Base-by-base conservation (phyloP, 92 coral and sea anemone species). In the Paragorgia papillata region DNA sequence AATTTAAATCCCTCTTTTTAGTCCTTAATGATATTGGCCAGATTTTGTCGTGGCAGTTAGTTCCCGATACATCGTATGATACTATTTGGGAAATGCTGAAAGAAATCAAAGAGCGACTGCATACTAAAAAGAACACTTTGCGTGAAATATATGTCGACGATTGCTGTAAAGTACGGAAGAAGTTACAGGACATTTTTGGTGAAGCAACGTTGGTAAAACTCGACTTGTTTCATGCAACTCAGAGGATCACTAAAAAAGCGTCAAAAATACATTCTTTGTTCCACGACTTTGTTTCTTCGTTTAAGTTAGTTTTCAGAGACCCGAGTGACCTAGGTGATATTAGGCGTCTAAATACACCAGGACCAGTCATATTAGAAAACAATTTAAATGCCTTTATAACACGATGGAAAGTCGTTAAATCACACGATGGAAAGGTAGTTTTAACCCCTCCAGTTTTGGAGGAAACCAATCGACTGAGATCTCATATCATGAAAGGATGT, bases 111-210 rank as follows among this genome's bases (percentile, higher is more conserved):
- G 31, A 20, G 60, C 73, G 91, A 75, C 75, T 71, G 8, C 32
- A 61, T 19, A 56, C 32, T 3, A 64, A 84, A 62, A 78, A 74
- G 24, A 75, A 56, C 18, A 33, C 37, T 55, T 39, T 87, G 10
- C 59, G 79, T 27, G 85, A 62, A 44, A 61, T 66, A 20, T 73
- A 53, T 46, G 70, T 87, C 26, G 90, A 87, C 53, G 84, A 83
- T 79, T 87, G 91, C 57, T 87, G 86, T 58, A 73, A 83, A 37
- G 75, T 79, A 80, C 62, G 85, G 17, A 66, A 66, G 2, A 87
- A 87, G 49, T 62, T 87, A n/a, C 82, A 84, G 40, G 58, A 22
- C 26, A 17, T 51, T 51, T 51, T 51, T 51, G 58, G 58, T 17
- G 26, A 17, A 17, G 26, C 21, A 6, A 19, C 17, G 4, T 3